Evolutionary conservation across 1,140 invertebrate genomes (phyloP).

Genomic region (Panagrolaimus sp.): DNA sequence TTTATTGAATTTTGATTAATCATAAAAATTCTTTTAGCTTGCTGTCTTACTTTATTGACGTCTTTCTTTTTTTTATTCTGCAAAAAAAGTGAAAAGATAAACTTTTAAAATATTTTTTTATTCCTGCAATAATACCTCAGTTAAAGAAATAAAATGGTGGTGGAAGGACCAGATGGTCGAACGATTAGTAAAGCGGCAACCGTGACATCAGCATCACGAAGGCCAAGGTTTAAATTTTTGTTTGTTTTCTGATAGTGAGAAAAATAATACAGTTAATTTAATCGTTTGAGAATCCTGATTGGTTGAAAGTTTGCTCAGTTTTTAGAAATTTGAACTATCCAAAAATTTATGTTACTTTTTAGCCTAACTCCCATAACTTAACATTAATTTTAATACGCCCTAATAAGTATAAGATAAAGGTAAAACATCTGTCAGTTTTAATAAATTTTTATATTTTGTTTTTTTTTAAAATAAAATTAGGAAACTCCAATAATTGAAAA

Average conservation of each 20-base stretch:
- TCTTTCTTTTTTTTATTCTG: neutral
- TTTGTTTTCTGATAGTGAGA: neutral
- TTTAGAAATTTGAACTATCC: no score
- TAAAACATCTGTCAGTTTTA: no score
- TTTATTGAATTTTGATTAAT: neutral
- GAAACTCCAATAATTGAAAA: no score
- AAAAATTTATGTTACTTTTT: no score
- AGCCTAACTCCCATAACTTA: no score
- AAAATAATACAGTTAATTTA: neutral
- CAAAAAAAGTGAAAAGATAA: neutral
- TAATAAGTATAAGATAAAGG: no score
- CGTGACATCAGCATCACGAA: slow-evolving; percentile 13
- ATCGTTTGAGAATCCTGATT: neutral
- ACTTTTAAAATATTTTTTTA: neutral
- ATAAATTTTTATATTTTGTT: no score
- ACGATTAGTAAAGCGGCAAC: slow-evolving; percentile 15
- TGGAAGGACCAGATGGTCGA: slow-evolving; percentile 11
- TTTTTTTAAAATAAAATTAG: no score
- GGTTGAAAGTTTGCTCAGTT: no score
- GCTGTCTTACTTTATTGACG: no score
- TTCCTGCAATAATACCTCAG: neutral
- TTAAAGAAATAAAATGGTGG: slow-evolving; percentile 2
- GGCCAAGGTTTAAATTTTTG: slow-evolving; percentile 10
- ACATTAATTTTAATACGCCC: no score
- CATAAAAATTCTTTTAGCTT: no score